Evolutionary conservation across 2,113 vertebrate species (phyloP).

Genomic region (Centropus bengalensis): DNA sequence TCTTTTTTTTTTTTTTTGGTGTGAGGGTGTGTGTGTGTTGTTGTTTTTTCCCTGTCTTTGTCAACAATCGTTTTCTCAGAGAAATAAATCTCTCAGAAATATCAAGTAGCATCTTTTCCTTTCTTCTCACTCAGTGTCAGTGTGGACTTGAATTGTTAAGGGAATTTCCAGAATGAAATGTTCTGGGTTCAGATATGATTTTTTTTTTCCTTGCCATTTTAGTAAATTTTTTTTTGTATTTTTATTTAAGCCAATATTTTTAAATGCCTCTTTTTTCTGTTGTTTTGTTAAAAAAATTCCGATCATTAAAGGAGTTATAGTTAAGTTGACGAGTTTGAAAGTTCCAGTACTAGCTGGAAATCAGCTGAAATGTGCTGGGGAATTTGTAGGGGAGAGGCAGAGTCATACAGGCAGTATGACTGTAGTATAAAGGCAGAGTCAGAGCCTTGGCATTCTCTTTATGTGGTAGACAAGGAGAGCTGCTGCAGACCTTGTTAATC

Average conservation of each 20-base stretch:
- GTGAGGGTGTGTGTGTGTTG: background rate
- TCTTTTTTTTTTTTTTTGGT: no score
- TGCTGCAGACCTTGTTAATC: background rate
- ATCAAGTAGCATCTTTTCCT: background rate
- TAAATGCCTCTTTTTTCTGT: background rate
- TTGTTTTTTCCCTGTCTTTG: background rate
- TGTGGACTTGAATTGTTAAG: background rate
- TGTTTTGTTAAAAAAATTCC: background rate
- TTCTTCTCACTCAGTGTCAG: background rate
- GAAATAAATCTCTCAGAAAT: background rate
- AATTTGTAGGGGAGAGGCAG: background rate
- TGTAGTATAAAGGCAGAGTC: background rate
- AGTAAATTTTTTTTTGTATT: background rate
- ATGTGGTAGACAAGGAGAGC: background rate
- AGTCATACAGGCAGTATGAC: no score
- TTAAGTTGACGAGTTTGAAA: background rate
- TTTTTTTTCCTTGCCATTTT: background rate
- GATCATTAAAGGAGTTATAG: background rate
- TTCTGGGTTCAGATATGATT: background rate
- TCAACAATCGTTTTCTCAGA: background rate
- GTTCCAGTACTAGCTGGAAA: background rate
- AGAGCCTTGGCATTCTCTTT: background rate
- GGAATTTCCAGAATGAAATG: background rate
- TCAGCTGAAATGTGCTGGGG: background rate
- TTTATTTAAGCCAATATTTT: background rate